A percentile compares a stretch with the other conserved stretches of the same genome.
Evolutionary conservation across 2,888 invertebrate species (phyloP).

Genomic region (Noctua comes): DNA sequence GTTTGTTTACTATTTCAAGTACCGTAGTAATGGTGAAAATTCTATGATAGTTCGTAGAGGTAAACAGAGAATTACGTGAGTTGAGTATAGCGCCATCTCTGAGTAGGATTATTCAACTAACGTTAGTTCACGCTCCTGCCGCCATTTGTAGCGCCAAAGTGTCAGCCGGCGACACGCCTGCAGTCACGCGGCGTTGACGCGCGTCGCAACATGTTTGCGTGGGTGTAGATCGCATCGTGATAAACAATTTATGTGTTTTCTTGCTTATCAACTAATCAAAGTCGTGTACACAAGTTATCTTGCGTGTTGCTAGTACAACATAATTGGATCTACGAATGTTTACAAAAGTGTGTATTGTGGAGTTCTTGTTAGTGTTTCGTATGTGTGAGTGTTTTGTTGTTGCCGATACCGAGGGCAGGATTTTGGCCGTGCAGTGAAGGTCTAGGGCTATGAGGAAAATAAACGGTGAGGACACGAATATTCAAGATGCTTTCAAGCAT

Average conservation of each 20-base stretch:
- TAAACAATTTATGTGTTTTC: slow-evolving; percentile 85
- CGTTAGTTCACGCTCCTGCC: slow-evolving; percentile 74
- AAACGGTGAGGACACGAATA: slow-evolving; percentile 82
- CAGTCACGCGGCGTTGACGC: slow-evolving; percentile 90
- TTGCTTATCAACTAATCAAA: slow-evolving; percentile 81
- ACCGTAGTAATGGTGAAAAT: slow-evolving; percentile 51
- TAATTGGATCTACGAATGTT: slow-evolving; percentile 70
- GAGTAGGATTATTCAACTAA: slow-evolving; percentile 33
- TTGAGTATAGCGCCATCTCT: slow-evolving; percentile 80
- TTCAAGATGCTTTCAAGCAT: slow-evolving; percentile 62
- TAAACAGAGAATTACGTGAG: slow-evolving; percentile 60
- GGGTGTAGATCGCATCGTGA: slow-evolving; percentile 87
- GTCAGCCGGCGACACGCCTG: slow-evolving; percentile 87
- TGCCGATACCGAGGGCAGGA: slow-evolving; percentile 83
- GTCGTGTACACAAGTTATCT: slow-evolving; percentile 75
- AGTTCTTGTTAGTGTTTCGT: slow-evolving; percentile 81
- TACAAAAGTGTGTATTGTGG: slow-evolving; percentile 76
- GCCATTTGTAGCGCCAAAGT: slow-evolving; percentile 81
- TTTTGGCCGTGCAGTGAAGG: slow-evolving; percentile 87
- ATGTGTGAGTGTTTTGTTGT: slow-evolving; percentile 87
- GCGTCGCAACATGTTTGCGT: slow-evolving; percentile 87
- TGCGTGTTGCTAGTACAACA: slow-evolving; percentile 68
- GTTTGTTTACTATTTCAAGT: slow-evolving; percentile 63
- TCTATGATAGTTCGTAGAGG: slow-evolving; percentile 45
- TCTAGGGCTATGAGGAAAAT: slow-evolving; percentile 89